A percentile compares a stretch with the other conserved stretches of the same genome.
Evolutionary conservation across 1,140 invertebrate species (phyloP).

Genomic region (Luehdorfia chinensis): DNA sequence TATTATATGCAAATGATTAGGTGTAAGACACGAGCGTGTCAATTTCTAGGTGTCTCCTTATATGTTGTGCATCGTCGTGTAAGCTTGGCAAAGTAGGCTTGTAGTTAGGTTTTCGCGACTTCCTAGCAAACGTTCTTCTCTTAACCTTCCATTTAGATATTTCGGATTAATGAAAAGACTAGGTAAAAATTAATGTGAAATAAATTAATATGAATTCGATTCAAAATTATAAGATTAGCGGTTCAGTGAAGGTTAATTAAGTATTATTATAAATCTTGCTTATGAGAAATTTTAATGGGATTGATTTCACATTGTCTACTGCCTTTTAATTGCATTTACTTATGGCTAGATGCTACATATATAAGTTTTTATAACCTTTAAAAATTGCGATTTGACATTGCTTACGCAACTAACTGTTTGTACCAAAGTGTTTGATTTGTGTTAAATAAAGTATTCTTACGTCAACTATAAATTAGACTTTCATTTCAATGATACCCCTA

Average conservation of each 20-base stretch:
- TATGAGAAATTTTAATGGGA: slow-evolving; percentile 15
- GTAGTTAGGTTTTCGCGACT: slow-evolving; percentile 73
- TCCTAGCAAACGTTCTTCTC: slow-evolving; percentile 71
- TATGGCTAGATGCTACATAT: slow-evolving; percentile 41
- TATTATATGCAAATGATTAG: slow-evolving; percentile 56
- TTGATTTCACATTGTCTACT: slow-evolving; percentile 24
- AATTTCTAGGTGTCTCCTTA: slow-evolving; percentile 64
- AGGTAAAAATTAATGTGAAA: slow-evolving; percentile 58
- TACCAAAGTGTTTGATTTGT: slow-evolving; percentile 78
- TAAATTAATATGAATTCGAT: slow-evolving; percentile 46
- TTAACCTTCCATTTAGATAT: slow-evolving; percentile 68
- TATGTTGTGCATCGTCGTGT: slow-evolving; percentile 67
- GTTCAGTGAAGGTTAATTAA: slow-evolving; percentile 29
- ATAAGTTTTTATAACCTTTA: slow-evolving; percentile 29
- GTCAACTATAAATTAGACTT: slow-evolving; percentile 57
- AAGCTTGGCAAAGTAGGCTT: slow-evolving; percentile 67
- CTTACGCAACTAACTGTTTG: slow-evolving; percentile 68
- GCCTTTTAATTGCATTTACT: slow-evolving; percentile 35
- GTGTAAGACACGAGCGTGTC: slow-evolving; percentile 61
- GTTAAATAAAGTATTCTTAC: slow-evolving; percentile 74
- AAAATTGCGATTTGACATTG: slow-evolving; percentile 43
- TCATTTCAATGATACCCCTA: slow-evolving; percentile 38
- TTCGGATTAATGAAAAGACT: slow-evolving; percentile 57
- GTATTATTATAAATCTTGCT: slow-evolving; percentile 19
- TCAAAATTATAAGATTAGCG: slow-evolving; percentile 49